Evolutionary conservation across 2,888 invertebrate species (phyloP), one percentile per base, ranked within the genome.

Genomic region (Coelopa pilipes): DNA sequence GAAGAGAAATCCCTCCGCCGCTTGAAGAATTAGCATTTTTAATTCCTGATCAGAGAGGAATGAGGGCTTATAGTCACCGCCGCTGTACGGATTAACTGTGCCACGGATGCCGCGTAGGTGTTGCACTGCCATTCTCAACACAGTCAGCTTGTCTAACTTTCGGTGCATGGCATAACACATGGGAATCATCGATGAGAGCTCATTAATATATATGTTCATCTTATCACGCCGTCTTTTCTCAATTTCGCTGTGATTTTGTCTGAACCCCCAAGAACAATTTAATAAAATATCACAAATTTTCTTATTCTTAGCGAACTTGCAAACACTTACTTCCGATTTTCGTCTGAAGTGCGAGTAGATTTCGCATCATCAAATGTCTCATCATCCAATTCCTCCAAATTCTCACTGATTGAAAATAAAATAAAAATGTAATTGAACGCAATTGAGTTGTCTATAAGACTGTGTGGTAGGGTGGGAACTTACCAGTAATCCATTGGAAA

Each of bases 161-260:
- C 96, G 90, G 49, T 96, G 93, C 94, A 96, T 95, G 4, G 96
- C 95, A 81, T 94, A 93, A 85, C 97, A 98, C 95, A 96, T 96
- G 0, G 97, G 98, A 21, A 98, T 92, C 92, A 98, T 93, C 1
- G 93, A 90, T 70, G 96, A 94, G 74, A 98, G 87, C 86, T 98
- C 96, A 3, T 93, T 92, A 80, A 98, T 97, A 88, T 96, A 97
- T 0, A 94, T 95, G 89, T 98, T 98, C 97, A 98, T 98, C 88
- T 97, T 98, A 87, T 98, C 97, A 47, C 98, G 90, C 0, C 98
- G 90, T 0, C 97, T 90, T 86, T 98, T 98, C 88, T 98, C 97
- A 76, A 98, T 97, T 89, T 97, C 97, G 87, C 97, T 97, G 89
- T 98, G 98, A 88, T 97, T 97, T 88, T 97, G 97, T 82, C 96